These are phyloP conservation scores for Parapristionchus giblindavisi DNA, from an alignment of 2,888 invertebrate species.

Conservation along the genomic window DNA sequence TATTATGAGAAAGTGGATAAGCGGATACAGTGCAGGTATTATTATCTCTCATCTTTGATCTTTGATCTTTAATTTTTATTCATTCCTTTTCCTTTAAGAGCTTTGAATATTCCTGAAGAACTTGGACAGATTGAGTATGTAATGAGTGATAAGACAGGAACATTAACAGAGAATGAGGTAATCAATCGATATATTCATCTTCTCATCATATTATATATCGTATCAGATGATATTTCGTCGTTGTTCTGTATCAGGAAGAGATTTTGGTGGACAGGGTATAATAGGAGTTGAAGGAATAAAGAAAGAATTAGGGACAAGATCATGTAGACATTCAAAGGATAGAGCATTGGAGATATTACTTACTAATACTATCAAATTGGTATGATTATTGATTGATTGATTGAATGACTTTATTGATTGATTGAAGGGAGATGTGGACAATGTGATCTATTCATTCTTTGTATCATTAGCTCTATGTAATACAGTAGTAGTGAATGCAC, in stretches of 20 bases:
- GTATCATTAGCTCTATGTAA: slow-evolving; percentile 91
- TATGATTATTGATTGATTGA: background rate
- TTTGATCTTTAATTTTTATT: background rate
- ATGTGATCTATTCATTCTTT: slow-evolving; percentile 77
- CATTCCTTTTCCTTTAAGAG: slow-evolving; percentile 39
- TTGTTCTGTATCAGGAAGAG: slow-evolving; percentile 87
- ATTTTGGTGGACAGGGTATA: slow-evolving; percentile 76
- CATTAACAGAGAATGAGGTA: slow-evolving; percentile 87
- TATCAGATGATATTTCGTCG: slow-evolving; percentile 88
- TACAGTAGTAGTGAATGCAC: slow-evolving; percentile 86
- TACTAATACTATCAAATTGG: slow-evolving; percentile 15
- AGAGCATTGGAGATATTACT: slow-evolving; percentile 40
- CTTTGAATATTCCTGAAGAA: slow-evolving; percentile 89
- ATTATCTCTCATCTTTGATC: background rate
- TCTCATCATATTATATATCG: background rate
- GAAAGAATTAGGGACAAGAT: background rate
- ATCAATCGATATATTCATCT: background rate
- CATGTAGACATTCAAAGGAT: slow-evolving; percentile 39
- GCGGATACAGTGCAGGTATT: slow-evolving; percentile 79
- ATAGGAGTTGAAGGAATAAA: background rate
- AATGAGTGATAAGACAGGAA: slow-evolving; percentile 98
- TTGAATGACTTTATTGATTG: background rate
- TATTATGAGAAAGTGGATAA: slow-evolving; percentile 86
- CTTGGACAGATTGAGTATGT: slow-evolving; percentile 92
- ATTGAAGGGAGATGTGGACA: slow-evolving; percentile 40